Evolutionary conservation across 2,113 vertebrate species (phyloP), one percentile per base, ranked within the genome.

Genomic region (Limnothrissa miodon): DNA sequence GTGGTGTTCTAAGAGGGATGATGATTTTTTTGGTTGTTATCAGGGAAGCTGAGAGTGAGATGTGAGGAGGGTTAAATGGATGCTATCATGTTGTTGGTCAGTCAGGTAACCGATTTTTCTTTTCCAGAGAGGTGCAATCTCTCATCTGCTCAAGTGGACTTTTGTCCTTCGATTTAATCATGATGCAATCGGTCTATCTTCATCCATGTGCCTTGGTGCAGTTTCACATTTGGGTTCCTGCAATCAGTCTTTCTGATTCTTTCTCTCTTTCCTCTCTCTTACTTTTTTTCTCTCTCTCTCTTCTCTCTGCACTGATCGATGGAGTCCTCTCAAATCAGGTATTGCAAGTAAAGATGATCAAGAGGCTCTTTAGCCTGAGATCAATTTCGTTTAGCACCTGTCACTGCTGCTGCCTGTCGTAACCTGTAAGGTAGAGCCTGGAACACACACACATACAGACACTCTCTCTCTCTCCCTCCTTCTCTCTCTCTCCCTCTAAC

Each of bases 341-440:
- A 10, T 1, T 29, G n/a, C 29, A 9, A 33, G 59, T 66, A 66
- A 66, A 66, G 29, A 33, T 66, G 33, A 83, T 48, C 17, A 79
- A 79, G 51, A 84, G 48, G 39, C 80, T 39, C 42, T 53, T 82
- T 83, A 80, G 78, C 53, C 6, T 4, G 81, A 39, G 59, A 66
- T 66, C 59, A 66, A 66, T 66, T 66, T 66, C 81, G 42, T 66
- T 82, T 82, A 70, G 81, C 21, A 42, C 11, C 13, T 45, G 56
- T 62, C 42, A 66, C 9, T 13, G 42, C 51, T 53, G 44, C 45
- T 56, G 82, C 45, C 33, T 78, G 29, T 39, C 13, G 25, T 29
- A 29, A 66, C 25, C 59, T 66, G 59, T 25, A 66, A 33, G 59
- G 25, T 56, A 23, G 4, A 56, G 51, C 19, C 19, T 23, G 29